Evolutionary conservation across 2,113 vertebrate species (phyloP).

Genomic region (Cacatua alba): DNA sequence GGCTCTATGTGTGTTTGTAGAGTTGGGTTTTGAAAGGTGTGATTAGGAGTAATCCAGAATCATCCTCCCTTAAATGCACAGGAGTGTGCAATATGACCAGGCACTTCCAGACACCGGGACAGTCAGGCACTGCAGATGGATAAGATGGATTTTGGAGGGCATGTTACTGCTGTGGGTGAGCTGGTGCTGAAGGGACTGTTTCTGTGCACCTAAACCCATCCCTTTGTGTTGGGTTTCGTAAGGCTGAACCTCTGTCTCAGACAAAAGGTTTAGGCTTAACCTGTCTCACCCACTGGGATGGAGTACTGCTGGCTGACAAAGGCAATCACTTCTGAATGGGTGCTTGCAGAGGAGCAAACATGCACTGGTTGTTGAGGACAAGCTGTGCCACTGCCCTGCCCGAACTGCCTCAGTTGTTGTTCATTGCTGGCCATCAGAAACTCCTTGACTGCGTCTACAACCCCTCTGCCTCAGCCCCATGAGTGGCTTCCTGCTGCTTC

Average conservation of each 20-base stretch:
- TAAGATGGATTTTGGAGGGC: background rate
- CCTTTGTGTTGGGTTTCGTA: background rate
- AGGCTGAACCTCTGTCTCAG: background rate
- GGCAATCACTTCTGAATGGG: background rate
- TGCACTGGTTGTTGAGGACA: background rate
- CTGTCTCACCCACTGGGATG: background rate
- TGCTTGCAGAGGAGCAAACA: background rate
- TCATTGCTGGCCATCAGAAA: background rate
- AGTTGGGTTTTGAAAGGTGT: background rate
- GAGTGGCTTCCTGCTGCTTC: background rate
- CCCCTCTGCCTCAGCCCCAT: background rate
- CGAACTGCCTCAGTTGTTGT: fast-evolving
- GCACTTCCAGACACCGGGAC: background rate
- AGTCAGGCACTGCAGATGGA: background rate
- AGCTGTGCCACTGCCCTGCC: background rate
- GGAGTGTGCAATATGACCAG: too few species aligned
- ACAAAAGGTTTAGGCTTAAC: background rate
- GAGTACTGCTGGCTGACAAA: background rate
- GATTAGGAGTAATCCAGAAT: background rate
- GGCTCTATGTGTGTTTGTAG: fast-evolving
- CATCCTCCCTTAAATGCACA: background rate
- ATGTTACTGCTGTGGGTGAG: fast-evolving
- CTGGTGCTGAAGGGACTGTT: background rate
- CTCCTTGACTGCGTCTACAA: background rate
- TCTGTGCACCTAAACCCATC: background rate